phyloP scores from a whole-genome alignment of 2,888 invertebrate species.

The Tiliacea citrago region DNA sequence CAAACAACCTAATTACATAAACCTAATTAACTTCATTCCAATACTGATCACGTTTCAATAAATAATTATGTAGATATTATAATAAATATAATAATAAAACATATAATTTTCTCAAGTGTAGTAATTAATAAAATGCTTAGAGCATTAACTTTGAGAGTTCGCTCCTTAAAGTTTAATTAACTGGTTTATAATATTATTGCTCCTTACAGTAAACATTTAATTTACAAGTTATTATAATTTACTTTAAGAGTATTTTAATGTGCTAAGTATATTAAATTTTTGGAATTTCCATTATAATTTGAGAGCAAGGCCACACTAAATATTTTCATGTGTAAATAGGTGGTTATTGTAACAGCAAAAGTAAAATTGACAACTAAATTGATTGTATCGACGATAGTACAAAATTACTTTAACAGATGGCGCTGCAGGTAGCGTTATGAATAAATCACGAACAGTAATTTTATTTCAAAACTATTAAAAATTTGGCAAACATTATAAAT shows the following conservation, averaged over 20 bases:
- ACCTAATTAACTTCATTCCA: conserved; percentile 32
- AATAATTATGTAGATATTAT: conserved; percentile 22
- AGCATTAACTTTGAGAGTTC: conserved; percentile 16
- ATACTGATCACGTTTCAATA: conserved; percentile 17
- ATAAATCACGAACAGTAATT: too few species aligned
- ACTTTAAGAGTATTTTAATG: neutral
- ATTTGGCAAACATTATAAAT: neutral
- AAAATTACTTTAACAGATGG: conserved; percentile 37
- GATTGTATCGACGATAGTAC: conserved; percentile 10
- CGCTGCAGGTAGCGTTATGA: conserved; percentile 11
- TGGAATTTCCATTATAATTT: neutral
- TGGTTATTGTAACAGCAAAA: neutral
- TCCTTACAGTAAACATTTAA: neutral
- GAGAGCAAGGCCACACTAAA: neutral
- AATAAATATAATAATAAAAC: conserved; percentile 5
- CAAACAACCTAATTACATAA: conserved; percentile 22
- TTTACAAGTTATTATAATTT: conserved; percentile 1
- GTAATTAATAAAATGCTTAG: conserved; percentile 24
- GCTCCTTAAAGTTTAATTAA: conserved; percentile 25
- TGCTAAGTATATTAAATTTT: neutral
- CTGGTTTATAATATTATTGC: neutral
- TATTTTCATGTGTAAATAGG: neutral
- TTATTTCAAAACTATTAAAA: neutral
- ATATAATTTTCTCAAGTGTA: conserved; percentile 10
- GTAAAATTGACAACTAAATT: neutral